Base-by-base conservation (phyloP, 37 sponge, comb jelly and placozoan species). In the Cliona cf. orientalis region DNA sequence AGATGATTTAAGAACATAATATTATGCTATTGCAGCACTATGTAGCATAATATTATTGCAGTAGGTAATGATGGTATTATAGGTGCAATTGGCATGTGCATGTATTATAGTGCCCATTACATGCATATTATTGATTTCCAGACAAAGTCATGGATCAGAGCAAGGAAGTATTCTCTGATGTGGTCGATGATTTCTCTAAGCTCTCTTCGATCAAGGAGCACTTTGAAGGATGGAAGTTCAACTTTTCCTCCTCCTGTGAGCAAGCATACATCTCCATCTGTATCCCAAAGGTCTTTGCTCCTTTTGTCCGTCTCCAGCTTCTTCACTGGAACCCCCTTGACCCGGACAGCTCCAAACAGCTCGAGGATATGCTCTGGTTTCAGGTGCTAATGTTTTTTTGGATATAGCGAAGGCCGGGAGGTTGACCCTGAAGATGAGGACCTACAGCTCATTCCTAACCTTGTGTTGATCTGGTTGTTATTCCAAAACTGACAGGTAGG, bases 271-370 rank as follows among this genome's bases (percentile, higher is more conserved):
- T 91, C 40, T 40, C 74, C 46, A 78, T 95, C n/a, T 91, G 81
- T 57, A 66, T 91, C 6, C 89, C 89, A 22, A 87, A 88, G 53
- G 45, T 95, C 21, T 80, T 95, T 40, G 76, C 80, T 1, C 95
- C 95, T 5, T 95, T 87, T 72, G 86, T 88, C 25, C 64, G 78
- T 1, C 80, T 83, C 0, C 66, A 95, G 70, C 66, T 91, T 79
- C 28, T 95, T 0, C 7, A 39, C 9, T 95, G 95, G 93, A 91
- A 95, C 73, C 92, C 92, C n/a, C 61, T 95, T 9, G 78, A 88
- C 61, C 80, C 79, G 42, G 45, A 78, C 0, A 11, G 78, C 28
- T 14, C 0, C 21, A 39, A 35, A 17, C 75, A 78, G 4, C 2
- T 95, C 35, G 93, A 95, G 29, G 69, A 82, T 34, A 74, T 78